Evolutionary conservation across 2,797 vertebrate species (phyloP), one percentile per base, ranked within the genome.

Genomic region (Trematomus bernacchii): DNA sequence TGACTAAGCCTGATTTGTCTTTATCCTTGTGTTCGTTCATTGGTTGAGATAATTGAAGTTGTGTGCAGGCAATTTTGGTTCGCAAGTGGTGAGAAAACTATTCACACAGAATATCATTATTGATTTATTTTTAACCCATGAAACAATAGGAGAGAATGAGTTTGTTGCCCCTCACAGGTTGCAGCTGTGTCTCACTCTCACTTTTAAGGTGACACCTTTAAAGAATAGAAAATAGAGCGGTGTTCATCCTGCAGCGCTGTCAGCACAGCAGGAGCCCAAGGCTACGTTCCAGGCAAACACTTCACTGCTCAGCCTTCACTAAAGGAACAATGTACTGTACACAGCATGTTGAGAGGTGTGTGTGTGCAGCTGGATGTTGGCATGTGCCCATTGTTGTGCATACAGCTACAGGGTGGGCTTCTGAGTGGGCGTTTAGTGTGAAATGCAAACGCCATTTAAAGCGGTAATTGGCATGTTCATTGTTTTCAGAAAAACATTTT

Each of bases 241-340:
- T 12, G 55, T 70, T 55, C 48, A 77, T 75, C 72, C 65, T 82
- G 46, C 63, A 54, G 71, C 62, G 68, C 68, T 76, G 77, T 78
- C 79, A 68, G 76, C 44, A 6, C 69, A 54, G 75, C 40, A 44
- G 68, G 55, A 78, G 63, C 87, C 84, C 40, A 67, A 75, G 84
- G 87, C 87, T 52, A 71, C 44, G 68, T 85, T 80, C 50, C 67
- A 86, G 83, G 84, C 82, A 46, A 83, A 82, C 66, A 65, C 61
- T 82, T 73, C 62, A 52, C 62, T 55, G 63, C 63, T 69, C 76
- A 62, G 65, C 60, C n/a, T n/a, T n/a, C n/a, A n/a, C n/a, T n/a
- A n/a, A n/a, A n/a, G n/a, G n/a, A n/a, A n/a, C n/a, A n/a, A n/a
- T n/a, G n/a, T n/a, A n/a, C n/a, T n/a, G n/a, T n/a, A n/a, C n/a